Conservation (phyloP, 2,888 invertebrate species). For the Poecilobothrus nobilitatus region DNA sequence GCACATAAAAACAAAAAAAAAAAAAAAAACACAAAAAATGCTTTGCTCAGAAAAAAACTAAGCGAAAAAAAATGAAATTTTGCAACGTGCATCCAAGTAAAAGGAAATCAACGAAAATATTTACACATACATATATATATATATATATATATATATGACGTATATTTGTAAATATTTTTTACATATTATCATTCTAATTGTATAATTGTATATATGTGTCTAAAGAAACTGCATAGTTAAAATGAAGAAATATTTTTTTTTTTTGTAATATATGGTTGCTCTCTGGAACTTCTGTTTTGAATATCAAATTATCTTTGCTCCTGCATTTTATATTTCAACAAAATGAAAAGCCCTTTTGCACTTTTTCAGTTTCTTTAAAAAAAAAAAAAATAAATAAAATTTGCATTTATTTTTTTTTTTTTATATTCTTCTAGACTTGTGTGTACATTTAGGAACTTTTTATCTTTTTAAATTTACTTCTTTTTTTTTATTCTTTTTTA, state of each 20-base stretch:
- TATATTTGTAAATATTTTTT: background rate
- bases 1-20: background rate
- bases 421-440: no score
- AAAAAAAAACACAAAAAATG: no score
- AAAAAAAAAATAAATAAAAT: background rate
- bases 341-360: background rate
- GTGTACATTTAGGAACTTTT: no score
- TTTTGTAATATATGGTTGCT: no score
- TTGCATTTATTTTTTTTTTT: no score
- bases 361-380: background rate
- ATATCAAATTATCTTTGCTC: background rate
- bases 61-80: background rate
- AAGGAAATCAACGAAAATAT: background rate
- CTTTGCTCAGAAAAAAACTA: no score
- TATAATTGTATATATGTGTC: no score
- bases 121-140: no score
- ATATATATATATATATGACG: background rate
- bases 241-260: background rate
- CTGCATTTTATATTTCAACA: background rate
- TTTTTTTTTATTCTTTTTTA: no score
- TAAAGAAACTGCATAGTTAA: no score
- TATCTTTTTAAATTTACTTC: no score
- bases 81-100: background rate
- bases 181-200: background rate
- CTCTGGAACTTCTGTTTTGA: background rate